Percentiles rank a stretch among this genome's conserved stretches.
These are phyloP conservation scores for Myanophis thanlyinensis DNA, from an alignment of 2,113 vertebrate genomes.

Conservation along the genomic window DNA sequence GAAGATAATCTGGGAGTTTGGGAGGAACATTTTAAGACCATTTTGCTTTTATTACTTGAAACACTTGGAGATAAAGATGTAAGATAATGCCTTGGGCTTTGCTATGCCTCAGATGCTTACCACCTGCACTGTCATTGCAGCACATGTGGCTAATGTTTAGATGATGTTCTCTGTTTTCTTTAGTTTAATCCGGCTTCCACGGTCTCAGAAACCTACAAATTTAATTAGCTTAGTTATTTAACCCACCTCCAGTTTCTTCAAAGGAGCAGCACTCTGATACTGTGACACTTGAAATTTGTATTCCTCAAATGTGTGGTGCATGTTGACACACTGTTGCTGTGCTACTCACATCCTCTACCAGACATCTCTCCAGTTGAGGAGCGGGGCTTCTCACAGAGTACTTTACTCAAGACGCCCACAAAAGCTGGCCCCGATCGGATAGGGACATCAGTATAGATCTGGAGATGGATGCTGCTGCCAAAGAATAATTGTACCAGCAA, in stretches of 20 bases:
- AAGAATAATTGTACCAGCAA: background rate
- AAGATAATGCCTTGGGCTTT: constrained; percentile 52
- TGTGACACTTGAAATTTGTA: background rate
- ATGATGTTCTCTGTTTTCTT: background rate
- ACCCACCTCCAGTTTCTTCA: background rate
- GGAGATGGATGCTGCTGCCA: background rate
- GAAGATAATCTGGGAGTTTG: constrained; percentile 94
- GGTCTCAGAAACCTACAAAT: background rate
- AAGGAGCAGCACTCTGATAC: background rate
- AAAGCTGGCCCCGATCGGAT: background rate
- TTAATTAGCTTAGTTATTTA: background rate
- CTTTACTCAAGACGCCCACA: background rate
- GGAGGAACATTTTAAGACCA: constrained; percentile 99
- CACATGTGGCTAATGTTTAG: background rate
- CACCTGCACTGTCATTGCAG: background rate
- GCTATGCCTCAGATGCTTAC: background rate
- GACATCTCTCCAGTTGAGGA: background rate
- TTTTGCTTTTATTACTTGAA: constrained; percentile 93
- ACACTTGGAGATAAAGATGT: constrained; percentile 98
- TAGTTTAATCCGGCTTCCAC: background rate
- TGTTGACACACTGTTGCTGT: background rate
- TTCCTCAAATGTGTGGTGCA: background rate
- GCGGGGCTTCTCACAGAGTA: background rate
- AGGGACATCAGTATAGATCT: background rate
- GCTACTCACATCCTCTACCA: background rate